Evolutionary conservation across 2,888 invertebrate genomes (phyloP), one percentile per base, ranked within the genome.

Genomic region (Allolobophora icterica): DNA sequence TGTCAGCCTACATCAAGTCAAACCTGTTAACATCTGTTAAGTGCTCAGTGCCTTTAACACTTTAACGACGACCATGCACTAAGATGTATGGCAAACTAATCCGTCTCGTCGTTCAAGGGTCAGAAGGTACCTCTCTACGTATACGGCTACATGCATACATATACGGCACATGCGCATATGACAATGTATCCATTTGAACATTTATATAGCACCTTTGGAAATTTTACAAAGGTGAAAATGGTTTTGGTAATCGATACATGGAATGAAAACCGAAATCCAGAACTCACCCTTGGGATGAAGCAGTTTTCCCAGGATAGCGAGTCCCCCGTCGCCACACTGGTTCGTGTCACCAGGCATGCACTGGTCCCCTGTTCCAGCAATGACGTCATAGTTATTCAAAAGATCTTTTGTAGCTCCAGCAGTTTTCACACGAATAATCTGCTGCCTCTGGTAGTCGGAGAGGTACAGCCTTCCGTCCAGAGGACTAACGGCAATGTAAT

Each of bases 381-480:
- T 97, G 0, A 98, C 97, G 95, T 99, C 98, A 97, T 98, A 98
- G 95, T 99, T 99, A 94, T 94, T 94, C 89, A 94, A 92, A 21
- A 95, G 94, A 92, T 95, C 95, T 35, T 94, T 93, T 84, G 94
- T 94, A 21, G 94, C 94, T n/a, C 94, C 95, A 94, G 95, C 95
- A 33, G 94, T 95, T 91, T 94, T 94, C 34, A 95, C 94, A n/a
- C 94, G 93, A 90, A 95, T 94, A 87, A 95, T 94, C 91, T 94
- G 93, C 90, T 94, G 93, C 71, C 93, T 94, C 94, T 94, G 98
- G 71, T 99, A 98, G 95, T 99, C 98, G 89, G 99, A 99, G 94
- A 99, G 97, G 96, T 99, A 99, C 91, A 99, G 96, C 94, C 98
- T 97, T 17, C 99, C 99, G 95, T 99, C 98, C 52, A 98, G 98